These are phyloP conservation scores for Pluvialis apricaria DNA, from an alignment of 2,113 vertebrate species.

Conservation along the genomic window DNA sequence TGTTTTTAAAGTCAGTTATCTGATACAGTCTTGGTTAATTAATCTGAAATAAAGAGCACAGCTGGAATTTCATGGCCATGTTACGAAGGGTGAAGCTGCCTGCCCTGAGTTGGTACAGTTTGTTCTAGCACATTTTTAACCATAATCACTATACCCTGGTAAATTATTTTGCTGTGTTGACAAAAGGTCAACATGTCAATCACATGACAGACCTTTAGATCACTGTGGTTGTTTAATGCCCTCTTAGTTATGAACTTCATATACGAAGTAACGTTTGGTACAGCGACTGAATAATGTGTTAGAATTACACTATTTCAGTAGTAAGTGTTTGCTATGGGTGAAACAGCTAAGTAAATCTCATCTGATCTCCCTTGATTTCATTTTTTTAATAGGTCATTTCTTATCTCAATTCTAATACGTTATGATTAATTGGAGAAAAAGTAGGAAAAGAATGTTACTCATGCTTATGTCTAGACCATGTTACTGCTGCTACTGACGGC, in stretches of 20 bases:
- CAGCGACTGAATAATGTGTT: not conserved
- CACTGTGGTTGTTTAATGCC: not conserved
- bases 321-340: not conserved
- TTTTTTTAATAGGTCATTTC: not conserved
- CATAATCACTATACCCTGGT: not conserved
- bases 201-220: not conserved
- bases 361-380: not conserved
- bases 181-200: not conserved
- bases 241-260: not conserved
- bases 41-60: not conserved
- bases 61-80: fast-evolving
- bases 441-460: not conserved
- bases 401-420: not conserved
- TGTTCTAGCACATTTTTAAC: not conserved
- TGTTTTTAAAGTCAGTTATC: not conserved
- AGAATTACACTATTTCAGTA: not conserved
- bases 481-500: not conserved
- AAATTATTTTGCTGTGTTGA: not conserved
- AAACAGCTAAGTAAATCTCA: not conserved
- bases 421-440: not conserved
- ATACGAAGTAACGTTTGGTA: not conserved
- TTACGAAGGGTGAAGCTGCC: not conserved
- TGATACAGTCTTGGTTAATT: not conserved
- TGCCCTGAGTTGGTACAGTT: not conserved
- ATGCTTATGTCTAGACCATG: not conserved